A percentile compares a stretch with the other conserved stretches of the same genome.
Conservation (phyloP, 2,113 vertebrate species). For the Ameiurus melas region DNA sequence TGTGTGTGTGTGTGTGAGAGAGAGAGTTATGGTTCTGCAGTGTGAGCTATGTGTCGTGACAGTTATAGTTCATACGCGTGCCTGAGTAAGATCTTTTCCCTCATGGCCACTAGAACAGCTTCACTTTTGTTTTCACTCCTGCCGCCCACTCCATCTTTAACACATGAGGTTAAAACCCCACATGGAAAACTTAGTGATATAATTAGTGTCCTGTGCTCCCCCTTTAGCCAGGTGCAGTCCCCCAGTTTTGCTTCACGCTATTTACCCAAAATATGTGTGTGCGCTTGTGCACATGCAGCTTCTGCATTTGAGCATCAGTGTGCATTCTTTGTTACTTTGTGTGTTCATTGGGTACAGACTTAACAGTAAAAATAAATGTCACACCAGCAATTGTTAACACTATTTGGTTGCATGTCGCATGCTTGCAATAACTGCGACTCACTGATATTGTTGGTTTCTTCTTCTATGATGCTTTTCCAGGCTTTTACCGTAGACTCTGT, state of each 20-base stretch:
- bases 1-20: background rate
- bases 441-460: no score
- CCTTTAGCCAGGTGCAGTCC: conserved; percentile 32
- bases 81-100: background rate
- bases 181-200: background rate
- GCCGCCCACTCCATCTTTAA: background rate
- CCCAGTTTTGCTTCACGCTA: conserved; percentile 27
- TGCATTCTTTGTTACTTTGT: background rate
- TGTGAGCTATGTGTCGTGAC: background rate
- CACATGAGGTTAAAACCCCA: background rate
- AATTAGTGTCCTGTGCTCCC: conserved; percentile 26
- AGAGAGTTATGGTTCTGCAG: background rate
- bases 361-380: no score
- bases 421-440: no score
- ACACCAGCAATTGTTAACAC: background rate
- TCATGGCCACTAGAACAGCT: background rate
- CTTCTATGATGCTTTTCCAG: no score
- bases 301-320: background rate
- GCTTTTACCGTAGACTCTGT: no score
- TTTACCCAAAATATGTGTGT: background rate
- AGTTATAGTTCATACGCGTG: background rate
- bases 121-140: background rate
- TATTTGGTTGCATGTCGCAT: no score
- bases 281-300: background rate
- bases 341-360: background rate